These are phyloP conservation scores for Chrosomus eos DNA, from an alignment of 2,797 vertebrate species.

Conservation along the genomic window DNA sequence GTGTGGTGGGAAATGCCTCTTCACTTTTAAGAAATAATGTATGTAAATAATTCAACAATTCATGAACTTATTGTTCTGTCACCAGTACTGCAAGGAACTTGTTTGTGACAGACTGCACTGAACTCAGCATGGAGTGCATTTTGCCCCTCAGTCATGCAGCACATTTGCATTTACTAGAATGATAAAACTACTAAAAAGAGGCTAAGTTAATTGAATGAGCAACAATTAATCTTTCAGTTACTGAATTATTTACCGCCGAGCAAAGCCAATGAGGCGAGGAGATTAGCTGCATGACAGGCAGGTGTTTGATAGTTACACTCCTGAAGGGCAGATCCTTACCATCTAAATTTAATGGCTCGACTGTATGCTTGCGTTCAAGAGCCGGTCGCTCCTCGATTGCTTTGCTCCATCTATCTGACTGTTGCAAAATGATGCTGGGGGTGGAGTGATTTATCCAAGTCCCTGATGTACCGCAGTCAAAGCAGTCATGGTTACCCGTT, in stretches of 20 bases:
- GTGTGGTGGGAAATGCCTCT: constrained; percentile 38
- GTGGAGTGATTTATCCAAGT: constrained; percentile 36
- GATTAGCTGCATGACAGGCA: constrained; percentile 79
- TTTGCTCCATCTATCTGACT: constrained; percentile 39
- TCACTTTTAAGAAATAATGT: neutral
- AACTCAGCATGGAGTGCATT: constrained; percentile 37
- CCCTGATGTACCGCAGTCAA: constrained; percentile 29
- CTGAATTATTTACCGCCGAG: constrained; percentile 65
- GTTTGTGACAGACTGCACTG: constrained; percentile 52
- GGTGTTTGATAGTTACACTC: constrained; percentile 78
- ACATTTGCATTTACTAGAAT: constrained; percentile 53
- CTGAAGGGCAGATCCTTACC: constrained; percentile 78
- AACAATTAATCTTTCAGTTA: constrained; percentile 64
- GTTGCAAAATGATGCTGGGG: constrained; percentile 45
- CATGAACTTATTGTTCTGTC: constrained; percentile 18
- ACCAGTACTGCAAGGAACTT: constrained; percentile 33
- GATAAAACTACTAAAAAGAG: constrained; percentile 56
- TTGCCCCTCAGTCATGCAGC: constrained; percentile 30
- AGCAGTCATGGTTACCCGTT: constrained; percentile 48
- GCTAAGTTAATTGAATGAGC: constrained; percentile 62
- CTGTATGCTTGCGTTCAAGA: constrained; percentile 50
- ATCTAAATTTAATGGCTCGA: constrained; percentile 76
- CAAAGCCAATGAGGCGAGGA: constrained; percentile 63
- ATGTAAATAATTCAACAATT: neutral
- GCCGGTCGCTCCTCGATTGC: constrained; percentile 35